Percentiles rank a stretch among this genome's conserved stretches.
Evolutionary conservation across 2,888 invertebrate genomes (phyloP).

Genomic region (Cheilosia pagana): DNA sequence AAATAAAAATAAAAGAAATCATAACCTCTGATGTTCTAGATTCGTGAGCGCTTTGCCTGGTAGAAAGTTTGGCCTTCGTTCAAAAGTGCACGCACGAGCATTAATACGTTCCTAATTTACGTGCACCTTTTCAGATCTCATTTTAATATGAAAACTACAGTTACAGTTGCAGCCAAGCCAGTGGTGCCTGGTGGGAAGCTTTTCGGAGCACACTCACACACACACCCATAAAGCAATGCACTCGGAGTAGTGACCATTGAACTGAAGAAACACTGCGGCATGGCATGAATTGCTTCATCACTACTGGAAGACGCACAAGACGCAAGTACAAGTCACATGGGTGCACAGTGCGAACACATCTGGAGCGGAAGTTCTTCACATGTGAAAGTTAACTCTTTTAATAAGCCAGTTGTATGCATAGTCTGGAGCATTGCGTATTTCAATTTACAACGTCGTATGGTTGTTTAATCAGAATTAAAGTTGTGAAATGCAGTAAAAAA

Average conservation of each 20-base stretch:
- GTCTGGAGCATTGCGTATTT: not conserved
- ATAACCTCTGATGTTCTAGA: conserved; percentile 28
- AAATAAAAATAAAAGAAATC: conserved; percentile 29
- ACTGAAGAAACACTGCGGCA: conserved; percentile 28
- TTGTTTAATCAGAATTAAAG: conserved; percentile 22
- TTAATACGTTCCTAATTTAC: conserved; percentile 25
- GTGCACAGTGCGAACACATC: conserved; percentile 11
- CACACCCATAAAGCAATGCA: not conserved
- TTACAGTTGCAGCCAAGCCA: not conserved
- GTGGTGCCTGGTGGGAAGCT: not conserved
- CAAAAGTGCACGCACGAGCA: conserved; percentile 29
- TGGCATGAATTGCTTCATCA: conserved; percentile 26
- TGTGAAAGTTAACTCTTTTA: conserved; percentile 45
- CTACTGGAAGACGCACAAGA: conserved; percentile 5
- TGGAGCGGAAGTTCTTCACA: conserved; percentile 48
- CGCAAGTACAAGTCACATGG: not conserved
- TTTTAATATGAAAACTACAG: conserved; percentile 18
- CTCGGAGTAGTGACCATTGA: conserved; percentile 30
- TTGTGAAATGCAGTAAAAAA: conserved; percentile 7
- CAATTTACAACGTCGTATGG: conserved; percentile 11
- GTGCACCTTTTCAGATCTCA: conserved; percentile 15
- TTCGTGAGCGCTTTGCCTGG: conserved; percentile 1
- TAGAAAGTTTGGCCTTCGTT: conserved; percentile 36
- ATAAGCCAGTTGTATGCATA: not conserved
- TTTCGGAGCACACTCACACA: conserved; percentile 12